A percentile compares a stretch with the other conserved stretches of the same genome.
Conservation (phyloP, 1,140 invertebrate genomes). For the Drosophila truncata region DNA sequence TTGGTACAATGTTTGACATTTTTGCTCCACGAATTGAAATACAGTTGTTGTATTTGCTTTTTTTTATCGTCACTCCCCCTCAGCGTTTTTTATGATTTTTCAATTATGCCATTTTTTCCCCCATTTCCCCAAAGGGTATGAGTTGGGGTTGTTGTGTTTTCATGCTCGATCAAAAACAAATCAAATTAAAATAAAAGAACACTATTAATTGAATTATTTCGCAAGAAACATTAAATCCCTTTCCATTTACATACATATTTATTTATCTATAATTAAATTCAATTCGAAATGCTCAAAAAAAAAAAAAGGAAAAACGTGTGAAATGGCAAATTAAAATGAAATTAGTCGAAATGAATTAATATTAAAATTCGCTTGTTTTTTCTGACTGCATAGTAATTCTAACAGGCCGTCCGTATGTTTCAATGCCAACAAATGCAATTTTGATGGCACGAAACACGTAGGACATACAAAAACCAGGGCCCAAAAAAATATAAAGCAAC, state of each 20-base stretch:
- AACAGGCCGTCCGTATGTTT: conserved; percentile 29
- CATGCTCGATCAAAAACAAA: conserved; percentile 30
- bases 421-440: conserved; percentile 46
- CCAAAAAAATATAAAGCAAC: neutral
- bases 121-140: conserved; percentile 4
- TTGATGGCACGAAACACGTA: conserved; percentile 45
- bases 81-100: conserved; percentile 53
- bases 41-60: conserved; percentile 33
- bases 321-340: conserved; percentile 65
- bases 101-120: conserved; percentile 56
- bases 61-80: neutral
- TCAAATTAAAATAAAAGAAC: conserved; percentile 47
- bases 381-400: conserved; percentile 8
- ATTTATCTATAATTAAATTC: conserved; percentile 61
- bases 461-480: conserved; percentile 19
- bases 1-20: conserved; percentile 68
- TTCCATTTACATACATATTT: conserved; percentile 30
- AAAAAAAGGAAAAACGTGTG: conserved; percentile 20
- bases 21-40: conserved; percentile 49
- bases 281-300: conserved; percentile 18
- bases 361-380: conserved; percentile 26
- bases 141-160: neutral
- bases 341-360: conserved; percentile 50
- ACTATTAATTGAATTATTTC: conserved; percentile 75
- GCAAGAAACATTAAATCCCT: conserved; percentile 50